Base-by-base conservation (phyloP, 2,888 invertebrate genomes). In the Rhorus exstirpatorius region DNA sequence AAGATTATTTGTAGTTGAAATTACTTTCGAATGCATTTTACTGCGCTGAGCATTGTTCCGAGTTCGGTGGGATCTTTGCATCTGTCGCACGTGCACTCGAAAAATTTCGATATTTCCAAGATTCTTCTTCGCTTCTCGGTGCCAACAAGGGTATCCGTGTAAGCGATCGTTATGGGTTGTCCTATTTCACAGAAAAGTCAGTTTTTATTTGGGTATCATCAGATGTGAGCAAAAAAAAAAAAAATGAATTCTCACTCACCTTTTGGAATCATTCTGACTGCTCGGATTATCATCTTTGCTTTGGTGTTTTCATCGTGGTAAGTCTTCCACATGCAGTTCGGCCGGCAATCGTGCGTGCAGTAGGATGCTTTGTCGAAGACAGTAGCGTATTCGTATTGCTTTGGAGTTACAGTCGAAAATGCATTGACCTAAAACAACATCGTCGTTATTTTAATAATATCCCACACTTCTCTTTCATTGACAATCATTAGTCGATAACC, bases 91-190 rank as follows among this genome's bases (percentile, higher is more conserved):
- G 90, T 90, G 91, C 97, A 97, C 88, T 96, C 95, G 90, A 97
- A 97, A 91, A 96, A 96, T 93, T 97, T 97, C n/a, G 96, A 96
- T 89, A 96, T 95, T 35, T 94, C 93, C 58, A 97, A 94, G 92
- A 97, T 96, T 83, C 96, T 95, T 41, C 96, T 94, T 1, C 97
- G 94, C 81, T 95, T 96, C 26, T 95, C 94, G 0, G 97, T 96
- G 46, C 97, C 97, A 97, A 97, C 97, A 46, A 97, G 92, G 0
- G 97, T 96, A 92, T 97, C 97, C 0, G 97, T 96, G 92, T 97
- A 97, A 91, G 96, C 97, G 67, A 97, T 97, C 12, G 96, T 95
- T 26, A 97, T 92, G 92, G 97, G 96, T 0, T 95, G 93, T 0
- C 96, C 96, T 76, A 94, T 91, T 38, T 31, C 6, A 31, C 6